Percentiles rank a stretch among this genome's conserved stretches.
Conservation (phyloP, 2,797 vertebrate genomes). For the Clarias platycephalus region DNA sequence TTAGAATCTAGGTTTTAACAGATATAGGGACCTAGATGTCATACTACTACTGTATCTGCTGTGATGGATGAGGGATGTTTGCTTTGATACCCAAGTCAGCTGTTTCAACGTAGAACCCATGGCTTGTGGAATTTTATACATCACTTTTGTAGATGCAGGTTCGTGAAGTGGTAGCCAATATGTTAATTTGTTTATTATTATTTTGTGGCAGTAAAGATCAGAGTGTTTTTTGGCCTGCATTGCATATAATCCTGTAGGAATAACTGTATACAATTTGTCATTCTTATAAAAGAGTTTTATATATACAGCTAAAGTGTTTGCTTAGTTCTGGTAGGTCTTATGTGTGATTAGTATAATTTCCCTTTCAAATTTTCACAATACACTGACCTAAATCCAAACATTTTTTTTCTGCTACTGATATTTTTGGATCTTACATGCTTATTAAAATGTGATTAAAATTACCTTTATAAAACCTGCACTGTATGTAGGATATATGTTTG, state of each 20-base stretch:
- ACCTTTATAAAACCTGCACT: neutral
- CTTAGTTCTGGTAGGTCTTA: neutral
- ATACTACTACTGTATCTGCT: neutral
- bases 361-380: neutral
- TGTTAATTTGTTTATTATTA: neutral
- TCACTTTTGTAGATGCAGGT: neutral
- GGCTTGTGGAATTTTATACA: neutral
- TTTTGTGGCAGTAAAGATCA: neutral
- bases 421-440: neutral
- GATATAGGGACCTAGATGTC: neutral
- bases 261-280: neutral
- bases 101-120: neutral
- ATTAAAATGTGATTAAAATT: neutral
- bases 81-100: neutral
- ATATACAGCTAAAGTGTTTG: too few relatives aligned
- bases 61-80: neutral
- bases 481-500: neutral
- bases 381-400: neutral
- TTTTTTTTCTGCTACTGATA: neutral
- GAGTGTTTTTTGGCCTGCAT: neutral
- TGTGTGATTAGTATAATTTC: neutral
- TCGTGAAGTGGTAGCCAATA: neutral
- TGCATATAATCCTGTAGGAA: neutral
- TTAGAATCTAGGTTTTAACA: neutral
- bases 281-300: neutral